Conservation (phyloP, 1,140 invertebrate genomes). For the Penaeus vannamei region DNA sequence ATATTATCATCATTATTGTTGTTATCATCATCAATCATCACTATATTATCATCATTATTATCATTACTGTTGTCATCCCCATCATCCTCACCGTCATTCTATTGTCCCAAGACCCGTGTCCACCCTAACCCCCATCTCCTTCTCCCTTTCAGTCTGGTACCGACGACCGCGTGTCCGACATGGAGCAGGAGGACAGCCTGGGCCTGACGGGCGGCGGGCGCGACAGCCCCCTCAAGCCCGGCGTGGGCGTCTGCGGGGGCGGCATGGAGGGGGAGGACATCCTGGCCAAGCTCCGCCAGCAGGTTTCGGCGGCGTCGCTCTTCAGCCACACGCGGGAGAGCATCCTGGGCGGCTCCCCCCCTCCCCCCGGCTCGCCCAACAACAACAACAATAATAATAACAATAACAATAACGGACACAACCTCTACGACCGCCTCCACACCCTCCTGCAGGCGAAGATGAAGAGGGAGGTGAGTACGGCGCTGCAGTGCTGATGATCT, state of each 20-base stretch:
- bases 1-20: too few relatives aligned
- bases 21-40: too few relatives aligned
- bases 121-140: neutral
- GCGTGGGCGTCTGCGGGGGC: conserved; percentile 48
- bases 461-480: conserved; percentile 61
- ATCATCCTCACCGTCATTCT: too few relatives aligned
- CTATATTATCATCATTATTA: too few relatives aligned
- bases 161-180: conserved; percentile 64
- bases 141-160: conserved; percentile 63
- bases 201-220: conserved; percentile 54
- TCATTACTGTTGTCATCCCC: too few relatives aligned
- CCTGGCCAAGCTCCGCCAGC: conserved; percentile 67
- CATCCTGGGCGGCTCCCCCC: conserved; percentile 47
- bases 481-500: neutral
- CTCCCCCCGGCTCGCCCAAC: conserved; percentile 51
- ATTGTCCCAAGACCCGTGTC: too few relatives aligned
- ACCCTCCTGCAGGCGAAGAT: conserved; percentile 65
- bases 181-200: conserved; percentile 67
- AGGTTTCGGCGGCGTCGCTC: conserved; percentile 61
- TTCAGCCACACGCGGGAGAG: conserved; percentile 46
- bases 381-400: conserved; percentile 62
- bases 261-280: conserved; percentile 64
- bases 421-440: conserved; percentile 64
- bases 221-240: conserved; percentile 58
- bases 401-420: conserved; percentile 51